Evolutionary conservation across 2,113 vertebrate genomes (phyloP), one percentile per base, ranked within the genome.

Genomic region (Polypterus senegalus): DNA sequence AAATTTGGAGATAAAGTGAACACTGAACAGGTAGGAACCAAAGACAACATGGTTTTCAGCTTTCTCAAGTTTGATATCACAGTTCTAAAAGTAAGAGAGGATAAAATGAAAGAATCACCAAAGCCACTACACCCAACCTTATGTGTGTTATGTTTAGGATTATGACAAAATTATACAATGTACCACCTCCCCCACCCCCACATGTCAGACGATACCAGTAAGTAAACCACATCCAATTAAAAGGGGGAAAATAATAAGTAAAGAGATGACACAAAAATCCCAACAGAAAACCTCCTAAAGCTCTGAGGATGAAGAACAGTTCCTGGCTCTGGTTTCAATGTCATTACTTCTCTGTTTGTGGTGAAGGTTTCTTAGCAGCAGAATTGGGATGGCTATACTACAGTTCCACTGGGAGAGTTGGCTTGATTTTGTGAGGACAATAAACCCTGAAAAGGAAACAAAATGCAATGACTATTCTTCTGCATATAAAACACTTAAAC

Each of bases 401-500:
- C 88, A 81, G 93, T 94, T 76, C 92, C 92, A 84, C 91, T 94
- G 81, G 92, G 89, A 86, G 90, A 91, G 84, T 86, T 90, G 91
- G 93, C 91, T 88, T 92, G 94, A 87, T 75, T 88, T 88, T 88
- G 94, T 84, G 92, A 88, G 78, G 93, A 89, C 87, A 91, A 82
- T 82, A 89, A 89, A 81, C 91, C 93, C 93, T 97, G 91, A 76
- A 83, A 89, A 93, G 84, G 91, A 90, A 93, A 90, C 82, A 89
- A 74, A 84, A 80, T 79, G 75, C 82, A 72, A 80, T 75, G 79
- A 81, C 77, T 77, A 74, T 80, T 79, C 76, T 74, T 52, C 51
- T 52, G 51, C 51, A 10, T 4, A 52, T 52, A 74, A 82, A 70
- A 78, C 71, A 74, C 74, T 65, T 79, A 63, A 79, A 70, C 69